Percentiles rank a stretch among this genome's conserved stretches.
phyloP scores from a whole-genome alignment of 2,888 invertebrate species.

The Lasioglossum morio region DNA sequence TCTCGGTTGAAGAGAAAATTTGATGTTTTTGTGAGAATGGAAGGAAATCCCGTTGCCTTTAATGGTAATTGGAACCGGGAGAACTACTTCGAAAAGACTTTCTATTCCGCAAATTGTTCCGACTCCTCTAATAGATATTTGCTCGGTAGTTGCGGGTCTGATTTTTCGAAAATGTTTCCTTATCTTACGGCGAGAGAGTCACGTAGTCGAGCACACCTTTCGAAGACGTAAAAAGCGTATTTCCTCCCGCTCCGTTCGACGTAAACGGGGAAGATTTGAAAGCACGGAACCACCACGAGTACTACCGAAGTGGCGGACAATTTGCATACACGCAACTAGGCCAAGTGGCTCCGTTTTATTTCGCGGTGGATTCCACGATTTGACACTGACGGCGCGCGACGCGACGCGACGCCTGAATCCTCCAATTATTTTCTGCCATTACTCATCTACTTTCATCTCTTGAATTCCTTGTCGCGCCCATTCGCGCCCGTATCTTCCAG shows the following conservation, averaged over 20 bases:
- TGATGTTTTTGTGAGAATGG: neutral
- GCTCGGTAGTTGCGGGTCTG: neutral
- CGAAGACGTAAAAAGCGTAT: constrained; percentile 9
- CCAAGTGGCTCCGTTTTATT: constrained; percentile 42
- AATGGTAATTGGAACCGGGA: neutral
- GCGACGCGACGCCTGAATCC: constrained; percentile 31
- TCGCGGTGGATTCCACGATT: constrained; percentile 24
- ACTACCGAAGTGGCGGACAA: neutral
- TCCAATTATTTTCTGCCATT: constrained; percentile 68
- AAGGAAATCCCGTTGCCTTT: neutral
- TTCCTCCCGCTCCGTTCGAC: constrained; percentile 2
- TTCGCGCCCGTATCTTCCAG: neutral
- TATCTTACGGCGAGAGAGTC: neutral
- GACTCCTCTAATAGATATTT: constrained; percentile 6
- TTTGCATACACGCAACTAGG: constrained; percentile 38
- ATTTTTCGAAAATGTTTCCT: constrained; percentile 18
- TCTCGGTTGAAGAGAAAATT: neutral
- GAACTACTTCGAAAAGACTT: neutral
- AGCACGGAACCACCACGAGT: neutral
- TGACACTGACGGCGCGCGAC: constrained; percentile 48
- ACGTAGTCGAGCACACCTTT: neutral
- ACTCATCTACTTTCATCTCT: constrained; percentile 15
- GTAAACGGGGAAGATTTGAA: constrained; percentile 1
- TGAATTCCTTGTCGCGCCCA: neutral
- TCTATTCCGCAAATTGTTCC: neutral